Evolutionary conservation across 2,113 vertebrate genomes (phyloP).

Genomic region (Zapus hudsonius): DNA sequence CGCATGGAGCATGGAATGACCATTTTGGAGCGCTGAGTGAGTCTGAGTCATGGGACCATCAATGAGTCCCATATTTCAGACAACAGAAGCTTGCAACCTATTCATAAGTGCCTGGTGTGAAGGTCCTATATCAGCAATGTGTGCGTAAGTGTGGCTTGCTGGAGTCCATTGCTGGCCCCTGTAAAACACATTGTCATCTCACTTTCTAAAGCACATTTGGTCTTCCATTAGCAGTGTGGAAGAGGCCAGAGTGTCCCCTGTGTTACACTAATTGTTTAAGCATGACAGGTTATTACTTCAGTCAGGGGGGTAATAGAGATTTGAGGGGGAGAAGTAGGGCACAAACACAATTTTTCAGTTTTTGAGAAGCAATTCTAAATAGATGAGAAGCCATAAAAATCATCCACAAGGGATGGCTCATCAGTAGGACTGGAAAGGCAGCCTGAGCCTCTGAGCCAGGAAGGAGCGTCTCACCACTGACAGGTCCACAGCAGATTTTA

Average conservation of each 20-base stretch:
- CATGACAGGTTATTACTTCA: slow-evolving; percentile 81
- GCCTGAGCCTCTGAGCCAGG: slow-evolving; percentile 56
- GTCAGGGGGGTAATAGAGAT: slow-evolving; percentile 72
- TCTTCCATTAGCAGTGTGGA: slow-evolving; percentile 71
- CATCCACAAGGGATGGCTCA: slow-evolving; percentile 68
- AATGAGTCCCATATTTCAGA: background rate
- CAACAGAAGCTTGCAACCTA: background rate
- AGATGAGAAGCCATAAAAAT: slow-evolving; percentile 81
- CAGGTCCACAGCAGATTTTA: slow-evolving; percentile 76
- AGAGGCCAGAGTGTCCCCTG: slow-evolving; percentile 77
- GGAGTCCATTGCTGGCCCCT: slow-evolving; percentile 10
- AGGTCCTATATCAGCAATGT: background rate
- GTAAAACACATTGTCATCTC: slow-evolving; percentile 66
- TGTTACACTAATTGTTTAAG: slow-evolving; percentile 81
- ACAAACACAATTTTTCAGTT: slow-evolving; percentile 80
- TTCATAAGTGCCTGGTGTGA: background rate
- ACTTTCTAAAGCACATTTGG: slow-evolving; percentile 70
- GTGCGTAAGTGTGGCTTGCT: background rate
- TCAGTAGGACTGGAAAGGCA: slow-evolving; percentile 63
- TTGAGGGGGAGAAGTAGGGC: slow-evolving; percentile 63
- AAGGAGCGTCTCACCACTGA: slow-evolving; percentile 69
- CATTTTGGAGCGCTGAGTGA: background rate
- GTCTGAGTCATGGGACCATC: background rate
- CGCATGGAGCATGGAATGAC: background rate
- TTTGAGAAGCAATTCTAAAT: slow-evolving; percentile 82